Percentiles rank a stretch among this genome's conserved stretches.
Conservation (phyloP, 2,797 vertebrate species). For the Megalops cyprinoides region DNA sequence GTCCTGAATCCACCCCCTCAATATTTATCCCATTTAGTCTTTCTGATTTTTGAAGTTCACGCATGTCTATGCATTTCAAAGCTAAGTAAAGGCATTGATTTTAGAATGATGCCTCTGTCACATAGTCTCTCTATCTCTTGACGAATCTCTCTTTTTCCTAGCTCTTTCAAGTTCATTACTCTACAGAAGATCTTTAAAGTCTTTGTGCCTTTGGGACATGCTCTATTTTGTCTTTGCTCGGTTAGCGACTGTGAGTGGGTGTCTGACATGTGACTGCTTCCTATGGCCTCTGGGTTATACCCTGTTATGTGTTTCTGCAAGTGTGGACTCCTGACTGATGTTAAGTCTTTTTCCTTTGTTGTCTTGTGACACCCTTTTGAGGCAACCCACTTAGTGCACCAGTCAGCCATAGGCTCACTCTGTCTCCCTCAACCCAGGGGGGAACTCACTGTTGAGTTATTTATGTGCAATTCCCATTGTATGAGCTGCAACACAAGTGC, state of each 20-base stretch:
- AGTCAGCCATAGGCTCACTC: not conserved
- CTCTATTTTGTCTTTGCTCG: too few relatives aligned
- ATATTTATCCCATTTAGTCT: not conserved
- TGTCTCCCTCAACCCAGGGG: not conserved
- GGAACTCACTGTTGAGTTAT: too few relatives aligned
- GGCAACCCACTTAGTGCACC: not conserved
- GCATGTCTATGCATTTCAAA: not conserved
- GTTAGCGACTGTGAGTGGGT: not conserved
- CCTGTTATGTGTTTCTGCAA: not conserved
- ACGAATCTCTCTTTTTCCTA: not conserved
- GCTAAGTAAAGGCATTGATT: conserved; percentile 5
- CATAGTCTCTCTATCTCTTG: conserved; percentile 10
- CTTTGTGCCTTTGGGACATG: not conserved
- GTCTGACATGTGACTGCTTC: not conserved
- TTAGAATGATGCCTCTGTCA: conserved; percentile 12
- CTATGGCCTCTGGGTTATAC: not conserved
- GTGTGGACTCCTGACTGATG: not conserved
- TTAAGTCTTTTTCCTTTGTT: not conserved
- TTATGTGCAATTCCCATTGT: too few relatives aligned
- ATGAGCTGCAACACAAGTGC: too few relatives aligned
- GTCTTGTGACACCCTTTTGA: not conserved
- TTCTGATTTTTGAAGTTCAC: not conserved
- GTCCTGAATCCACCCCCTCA: not conserved
- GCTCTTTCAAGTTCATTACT: conserved; percentile 13
- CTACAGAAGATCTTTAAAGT: not conserved